phyloP scores from a whole-genome alignment of 2,113 vertebrate genomes.

The Chelonoidis abingdonii region DNA sequence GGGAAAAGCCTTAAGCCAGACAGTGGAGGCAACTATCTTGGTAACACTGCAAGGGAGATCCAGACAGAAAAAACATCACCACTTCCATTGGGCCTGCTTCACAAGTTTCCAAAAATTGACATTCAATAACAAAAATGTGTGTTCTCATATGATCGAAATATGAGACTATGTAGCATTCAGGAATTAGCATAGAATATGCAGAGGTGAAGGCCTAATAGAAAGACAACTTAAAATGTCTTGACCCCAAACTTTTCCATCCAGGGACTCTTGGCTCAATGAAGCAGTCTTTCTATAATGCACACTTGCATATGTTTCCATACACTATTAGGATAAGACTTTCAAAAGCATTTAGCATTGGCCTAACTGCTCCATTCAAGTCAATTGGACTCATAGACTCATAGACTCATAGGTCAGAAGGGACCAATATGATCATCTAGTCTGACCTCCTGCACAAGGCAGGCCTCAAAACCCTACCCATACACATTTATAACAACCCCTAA shows the following conservation, averaged over 20 bases:
- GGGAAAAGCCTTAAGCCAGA: not conserved
- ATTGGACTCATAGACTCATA: no score
- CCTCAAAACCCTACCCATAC: no score
- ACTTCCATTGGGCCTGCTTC: not conserved
- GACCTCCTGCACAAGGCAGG: no score
- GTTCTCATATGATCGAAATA: not conserved
- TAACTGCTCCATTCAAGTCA: slow-evolving; percentile 6
- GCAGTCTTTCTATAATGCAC: not conserved
- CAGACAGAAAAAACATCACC: not conserved
- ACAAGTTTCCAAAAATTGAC: slow-evolving; percentile 20
- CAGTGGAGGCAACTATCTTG: not conserved
- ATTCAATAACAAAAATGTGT: not conserved
- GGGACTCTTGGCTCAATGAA: slow-evolving; percentile 4
- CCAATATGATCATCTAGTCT: no score
- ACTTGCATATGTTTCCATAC: not conserved
- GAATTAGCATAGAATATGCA: not conserved
- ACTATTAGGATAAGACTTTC: not conserved
- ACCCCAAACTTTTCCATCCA: not conserved
- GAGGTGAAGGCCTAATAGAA: not conserved
- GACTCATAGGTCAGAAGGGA: no score
- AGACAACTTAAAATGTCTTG: slow-evolving; percentile 29
- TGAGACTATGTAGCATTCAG: not conserved
- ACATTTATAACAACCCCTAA: no score
- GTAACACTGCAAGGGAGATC: not conserved
- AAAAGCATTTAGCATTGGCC: slow-evolving; percentile 42